Percentiles rank a stretch among this genome's conserved stretches.
Conservation (phyloP, 2,888 invertebrate genomes). For the Halictus ligatus region DNA sequence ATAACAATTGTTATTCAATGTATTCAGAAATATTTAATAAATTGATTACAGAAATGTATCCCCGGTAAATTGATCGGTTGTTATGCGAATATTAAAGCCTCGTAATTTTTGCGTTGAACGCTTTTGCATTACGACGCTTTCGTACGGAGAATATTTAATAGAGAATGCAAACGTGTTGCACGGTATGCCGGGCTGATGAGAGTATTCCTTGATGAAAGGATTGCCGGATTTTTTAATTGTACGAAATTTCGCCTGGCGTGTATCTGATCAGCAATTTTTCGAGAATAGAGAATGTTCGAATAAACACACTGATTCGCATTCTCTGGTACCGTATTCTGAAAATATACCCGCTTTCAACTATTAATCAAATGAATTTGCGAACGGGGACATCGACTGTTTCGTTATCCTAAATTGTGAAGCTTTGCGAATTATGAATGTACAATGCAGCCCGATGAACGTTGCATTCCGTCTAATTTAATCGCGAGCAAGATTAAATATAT, state of each 20-base stretch:
- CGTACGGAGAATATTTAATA: conserved; percentile 4
- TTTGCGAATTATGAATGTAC: neutral
- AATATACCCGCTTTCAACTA: neutral
- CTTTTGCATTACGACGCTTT: neutral
- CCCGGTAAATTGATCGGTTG: neutral
- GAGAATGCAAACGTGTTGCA: neutral
- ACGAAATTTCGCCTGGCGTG: neutral
- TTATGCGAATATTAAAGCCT: conserved; percentile 22
- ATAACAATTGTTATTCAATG: neutral
- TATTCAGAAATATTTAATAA: conserved; percentile 1
- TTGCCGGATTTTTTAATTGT: neutral
- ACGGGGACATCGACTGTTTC: neutral
- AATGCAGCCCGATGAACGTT: no score
- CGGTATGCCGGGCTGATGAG: neutral
- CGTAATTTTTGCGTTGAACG: neutral
- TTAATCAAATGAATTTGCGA: neutral
- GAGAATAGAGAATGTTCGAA: neutral
- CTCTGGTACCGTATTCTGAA: neutral
- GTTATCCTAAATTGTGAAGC: neutral
- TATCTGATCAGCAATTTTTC: no score
- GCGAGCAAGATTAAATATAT: neutral
- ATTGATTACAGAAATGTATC: conserved; percentile 5
- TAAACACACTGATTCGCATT: neutral
- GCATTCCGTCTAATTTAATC: neutral
- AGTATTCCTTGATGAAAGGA: neutral